These are phyloP conservation scores for Botia kubotai DNA, from an alignment of 2,797 vertebrate species.

Conservation along the genomic window DNA sequence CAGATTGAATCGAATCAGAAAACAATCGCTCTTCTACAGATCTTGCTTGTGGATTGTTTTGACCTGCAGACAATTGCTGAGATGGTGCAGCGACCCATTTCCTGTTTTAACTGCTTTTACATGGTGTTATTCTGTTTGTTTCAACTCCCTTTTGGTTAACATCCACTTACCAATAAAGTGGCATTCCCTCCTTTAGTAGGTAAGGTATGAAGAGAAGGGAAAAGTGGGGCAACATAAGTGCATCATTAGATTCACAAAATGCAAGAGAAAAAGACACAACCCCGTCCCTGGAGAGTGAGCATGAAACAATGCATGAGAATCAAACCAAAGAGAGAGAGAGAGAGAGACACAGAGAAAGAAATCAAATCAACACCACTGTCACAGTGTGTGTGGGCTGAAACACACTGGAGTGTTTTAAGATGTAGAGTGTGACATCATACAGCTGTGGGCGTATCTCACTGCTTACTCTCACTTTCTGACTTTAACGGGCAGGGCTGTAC, in stretches of 20 bases:
- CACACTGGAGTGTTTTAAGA: not conserved
- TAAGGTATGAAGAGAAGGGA: slow-evolving; percentile 99
- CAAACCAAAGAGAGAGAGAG: slow-evolving; percentile 65
- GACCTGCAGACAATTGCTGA: slow-evolving; percentile 96
- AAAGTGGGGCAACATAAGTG: slow-evolving; percentile 99
- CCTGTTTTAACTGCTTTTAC: slow-evolving; percentile 81
- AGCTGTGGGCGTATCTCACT: no score
- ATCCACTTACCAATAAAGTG: slow-evolving; percentile 99
- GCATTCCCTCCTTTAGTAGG: slow-evolving; percentile 99
- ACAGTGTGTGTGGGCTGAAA: not conserved
- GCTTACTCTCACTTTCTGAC: no score
- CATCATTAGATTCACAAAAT: slow-evolving; percentile 99
- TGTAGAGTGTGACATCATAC: no score
- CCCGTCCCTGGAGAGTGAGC: slow-evolving; percentile 87
- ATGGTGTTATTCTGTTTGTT: slow-evolving; percentile 83
- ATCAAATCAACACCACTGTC: slow-evolving; percentile 64
- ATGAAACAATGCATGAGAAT: slow-evolving; percentile 85
- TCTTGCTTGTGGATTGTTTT: slow-evolving; percentile 87
- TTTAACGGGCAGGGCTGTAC: no score
- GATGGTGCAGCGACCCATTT: slow-evolving; percentile 95
- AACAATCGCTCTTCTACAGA: slow-evolving; percentile 88
- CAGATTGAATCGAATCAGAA: slow-evolving; percentile 95
- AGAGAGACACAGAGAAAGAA: slow-evolving; percentile 62
- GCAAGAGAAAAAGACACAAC: slow-evolving; percentile 99
- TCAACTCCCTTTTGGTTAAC: slow-evolving; percentile 99